Base-by-base conservation (phyloP, 2,113 vertebrate genomes). In the Setophaga coronata region DNA sequence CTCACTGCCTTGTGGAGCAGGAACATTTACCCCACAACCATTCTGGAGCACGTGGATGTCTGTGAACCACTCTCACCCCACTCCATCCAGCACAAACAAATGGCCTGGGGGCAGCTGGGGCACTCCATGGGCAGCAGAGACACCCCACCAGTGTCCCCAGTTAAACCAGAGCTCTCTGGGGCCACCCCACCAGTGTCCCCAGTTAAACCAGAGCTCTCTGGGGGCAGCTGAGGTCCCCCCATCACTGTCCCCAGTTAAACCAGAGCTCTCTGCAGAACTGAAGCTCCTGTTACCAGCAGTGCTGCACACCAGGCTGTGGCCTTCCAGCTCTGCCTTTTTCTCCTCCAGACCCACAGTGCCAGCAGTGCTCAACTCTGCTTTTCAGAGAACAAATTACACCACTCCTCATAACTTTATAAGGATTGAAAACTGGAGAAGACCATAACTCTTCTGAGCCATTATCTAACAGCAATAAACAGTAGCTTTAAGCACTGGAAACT, bases 381-480 rank as follows among this genome's bases (percentile, higher is more conserved):
- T 78, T 66, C 7, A 67, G 64, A 70, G 76, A 81, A 11, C 69
- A 92, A 67, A 71, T 89, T 42, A 64, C 15, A 62, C 53, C 71
- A 47, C 54, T 88, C 67, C 15, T 40, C 65, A 18, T 90, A 90
- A 42, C 92, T 96, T 96, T 93, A 95, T 94, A 96, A 93, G 92
- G 94, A 90, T 76, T 90, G 77, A 95, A 92, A 94, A 42, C 80
- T 33, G 62, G 51, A 74, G 79, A 19, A 74, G 40, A 81, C 25
- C 53, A 23, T 90, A 96, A 96, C 38, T 93, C 88, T 67, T 84
- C 64, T 78, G 60, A 88, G 50, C 71, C 67, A 86, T 57, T 87
- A 90, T 78, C 90, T 87, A 87, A 80, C 51, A 87, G 80, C 76
- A 89, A 74, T 86, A 96, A 93, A 92, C 86, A 84, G 85, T 78